These are phyloP conservation scores for Percopsis transmontana DNA, from an alignment of 2,113 vertebrate genomes.

Conservation along the genomic window DNA sequence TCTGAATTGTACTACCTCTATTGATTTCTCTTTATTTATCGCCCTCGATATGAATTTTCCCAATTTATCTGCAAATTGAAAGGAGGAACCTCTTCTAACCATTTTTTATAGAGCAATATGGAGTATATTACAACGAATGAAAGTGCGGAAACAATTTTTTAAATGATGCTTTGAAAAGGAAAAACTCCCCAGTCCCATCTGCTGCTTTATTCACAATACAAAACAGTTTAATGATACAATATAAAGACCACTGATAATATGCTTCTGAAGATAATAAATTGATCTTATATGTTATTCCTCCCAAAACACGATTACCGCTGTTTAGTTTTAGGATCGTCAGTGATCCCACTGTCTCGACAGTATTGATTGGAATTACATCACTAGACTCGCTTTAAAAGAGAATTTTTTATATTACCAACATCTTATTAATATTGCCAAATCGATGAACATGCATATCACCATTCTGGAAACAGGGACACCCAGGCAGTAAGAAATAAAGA, in stretches of 20 bases:
- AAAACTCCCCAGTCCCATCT: conserved; percentile 11
- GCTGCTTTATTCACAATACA: conserved; percentile 32
- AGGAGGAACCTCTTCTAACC: conserved; percentile 10
- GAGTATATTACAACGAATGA: conserved; percentile 5
- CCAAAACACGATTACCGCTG: conserved; percentile 44
- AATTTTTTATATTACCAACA: conserved; percentile 54
- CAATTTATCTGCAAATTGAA: conserved; percentile 48
- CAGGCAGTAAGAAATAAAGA: conserved; percentile 18
- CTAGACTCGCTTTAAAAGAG: conserved; percentile 47
- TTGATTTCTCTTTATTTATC: conserved; percentile 61
- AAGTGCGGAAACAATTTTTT: conserved; percentile 3
- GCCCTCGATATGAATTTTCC: conserved; percentile 22
- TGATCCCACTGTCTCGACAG: conserved; percentile 54
- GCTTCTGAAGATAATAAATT: conserved; percentile 36
- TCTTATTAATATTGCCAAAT: conserved; percentile 51
- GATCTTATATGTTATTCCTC: conserved; percentile 45
- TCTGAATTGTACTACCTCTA: conserved; percentile 55
- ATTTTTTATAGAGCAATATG: conserved; percentile 33
- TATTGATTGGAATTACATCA: conserved; percentile 66
- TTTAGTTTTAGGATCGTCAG: conserved; percentile 44
- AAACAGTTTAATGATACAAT: conserved; percentile 32
- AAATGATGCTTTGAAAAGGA: conserved; percentile 7
- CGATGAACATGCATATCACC: conserved; percentile 50
- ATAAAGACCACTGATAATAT: conserved; percentile 51
- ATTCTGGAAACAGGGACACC: conserved; percentile 29